Base-by-base conservation (phyloP, 2,888 invertebrate genomes). In the Sarcophaga subvicina region DNA sequence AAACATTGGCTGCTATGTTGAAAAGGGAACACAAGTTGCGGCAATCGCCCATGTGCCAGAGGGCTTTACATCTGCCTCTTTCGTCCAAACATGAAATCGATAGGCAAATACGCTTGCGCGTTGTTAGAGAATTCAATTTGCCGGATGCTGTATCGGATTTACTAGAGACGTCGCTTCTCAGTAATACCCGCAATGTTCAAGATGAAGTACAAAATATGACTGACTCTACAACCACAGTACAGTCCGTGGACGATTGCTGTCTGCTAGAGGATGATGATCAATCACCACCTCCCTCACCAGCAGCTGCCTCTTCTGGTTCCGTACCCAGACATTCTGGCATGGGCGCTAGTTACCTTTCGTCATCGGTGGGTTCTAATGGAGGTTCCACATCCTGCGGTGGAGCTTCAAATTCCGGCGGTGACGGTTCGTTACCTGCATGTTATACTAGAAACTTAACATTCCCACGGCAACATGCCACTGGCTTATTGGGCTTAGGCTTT, bases 41-140 rank as follows among this genome's bases (percentile, higher is more conserved):
- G 80, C 96, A 96, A 90, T 95, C 96, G 75, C 96, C 97, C 5
- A 95, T 96, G 92, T 97, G 97, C 91, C 96, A 96, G 91, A 94
- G 97, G 77, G 98, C 98, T 71, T 94, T 97, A 86, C 94, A 95
- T 88, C 94, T 97, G 93, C 96, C 96, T 86, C 94, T 97, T 87
- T 96, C 96, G 10, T 97, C 97, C 88, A 95, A 96, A 77, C 95
- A 96, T 89, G 96, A 97, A 91, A 96, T 98, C 87, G 96, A 96
- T 90, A 94, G 96, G 88, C 96, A 96, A 94, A 96, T 98, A 88
- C 96, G 98, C 82, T 94, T 99, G 90, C 95, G 98, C 10, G 98
- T 98, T 2, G 98, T 99, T 17, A 95, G 99, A 70, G 99, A 99
- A 94, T 97, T 98, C 94, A 98, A 98, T 91, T 95, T 98, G 85